Percentiles rank a stretch among this genome's conserved stretches.
phyloP scores from a whole-genome alignment of 2,113 vertebrate species.

The Cinclus mexicanus region DNA sequence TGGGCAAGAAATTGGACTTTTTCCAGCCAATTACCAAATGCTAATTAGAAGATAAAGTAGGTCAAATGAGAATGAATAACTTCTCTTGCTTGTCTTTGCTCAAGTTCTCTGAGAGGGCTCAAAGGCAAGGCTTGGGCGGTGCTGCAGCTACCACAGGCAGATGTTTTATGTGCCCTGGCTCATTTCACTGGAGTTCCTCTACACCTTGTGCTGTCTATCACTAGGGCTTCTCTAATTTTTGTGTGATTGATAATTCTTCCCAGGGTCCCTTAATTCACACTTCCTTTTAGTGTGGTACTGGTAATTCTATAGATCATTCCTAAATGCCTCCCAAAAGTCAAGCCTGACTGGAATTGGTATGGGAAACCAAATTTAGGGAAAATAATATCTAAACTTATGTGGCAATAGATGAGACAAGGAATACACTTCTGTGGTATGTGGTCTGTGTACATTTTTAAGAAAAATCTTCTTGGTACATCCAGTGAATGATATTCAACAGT shows the following conservation, averaged over 20 bases:
- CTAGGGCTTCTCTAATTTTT: not conserved
- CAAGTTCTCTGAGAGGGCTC: not conserved
- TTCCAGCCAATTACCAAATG: slow-evolving; percentile 41
- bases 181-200: not conserved
- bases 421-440: not conserved
- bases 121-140: not conserved
- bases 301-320: not conserved
- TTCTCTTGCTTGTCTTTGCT: not conserved
- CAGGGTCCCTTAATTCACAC: not conserved
- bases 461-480: not conserved
- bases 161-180: slow-evolving; percentile 34
- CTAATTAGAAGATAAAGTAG: slow-evolving; percentile 42
- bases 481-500: not conserved
- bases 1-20: slow-evolving; percentile 22
- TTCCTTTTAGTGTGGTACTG: not conserved
- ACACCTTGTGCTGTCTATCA: not conserved
- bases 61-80: slow-evolving; percentile 32
- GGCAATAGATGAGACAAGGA: not conserved
- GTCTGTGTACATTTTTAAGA: not conserved
- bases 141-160: not conserved
- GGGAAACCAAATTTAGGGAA: not conserved
- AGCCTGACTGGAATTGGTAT: not conserved
- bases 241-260: not conserved
- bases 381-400: not conserved
- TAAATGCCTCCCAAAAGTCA: not conserved